Base-by-base conservation (phyloP, 2,888 invertebrate species). In the Spisula subtruncata region DNA sequence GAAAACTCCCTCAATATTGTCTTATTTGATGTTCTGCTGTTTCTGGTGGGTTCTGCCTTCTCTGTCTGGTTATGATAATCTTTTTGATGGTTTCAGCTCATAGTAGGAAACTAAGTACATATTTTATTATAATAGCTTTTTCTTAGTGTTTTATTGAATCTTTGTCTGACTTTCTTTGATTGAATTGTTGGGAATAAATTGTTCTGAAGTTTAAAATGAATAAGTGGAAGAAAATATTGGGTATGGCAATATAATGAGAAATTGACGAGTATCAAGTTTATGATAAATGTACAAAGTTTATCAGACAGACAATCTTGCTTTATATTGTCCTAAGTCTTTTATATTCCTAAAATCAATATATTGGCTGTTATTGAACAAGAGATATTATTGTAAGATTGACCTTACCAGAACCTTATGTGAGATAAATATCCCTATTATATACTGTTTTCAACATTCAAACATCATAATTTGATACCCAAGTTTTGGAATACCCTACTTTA, bases 251-350 rank as follows among this genome's bases (percentile, higher is more conserved):
- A 35, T 75, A 18, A 8, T 32, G 32, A 35, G 8, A 5, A 16
- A 75, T 75, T 29, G 16, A 75, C 2, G 20, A 75, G 32, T 75
- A 75, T 32, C 16, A 75, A 75, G 32, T 75, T 18, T 35, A 75
- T 75, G 16, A 35, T 75, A 32, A 75, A 75, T 32, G 75, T 35
- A 35, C 32, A 18, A 75, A 75, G 75, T 32, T 75, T 75, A 75
- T 75, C 75, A 32, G 75, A 35, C 32, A 32, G 32, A 25, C 12
- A 75, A 75, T 75, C 75, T 66, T 25, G 10, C 18, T 32, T 32
- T 10, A 75, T 71, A 71, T 71, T 71, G 32, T 71, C 29, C n/a
- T 32, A 71, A 71, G 71, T 75, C 75, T 35, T 32, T 75, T 25
- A 16, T 32, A 75, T 18, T 25, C 18, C 20, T 8, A 6, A 75